Evolutionary conservation across 2,113 vertebrate genomes (phyloP).

Genomic region (Phyllostomus discolor): DNA sequence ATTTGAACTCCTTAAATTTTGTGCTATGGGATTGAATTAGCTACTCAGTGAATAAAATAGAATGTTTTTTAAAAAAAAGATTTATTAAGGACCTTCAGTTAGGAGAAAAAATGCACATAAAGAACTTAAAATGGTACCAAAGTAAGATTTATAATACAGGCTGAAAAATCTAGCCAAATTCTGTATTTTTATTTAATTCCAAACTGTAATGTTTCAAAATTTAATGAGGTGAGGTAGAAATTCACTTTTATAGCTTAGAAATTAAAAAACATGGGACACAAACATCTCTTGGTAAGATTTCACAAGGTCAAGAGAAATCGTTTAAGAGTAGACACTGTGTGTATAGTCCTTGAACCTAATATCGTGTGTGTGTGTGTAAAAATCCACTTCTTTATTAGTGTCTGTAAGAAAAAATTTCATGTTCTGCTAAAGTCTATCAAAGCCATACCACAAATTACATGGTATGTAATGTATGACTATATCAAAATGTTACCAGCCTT

Average conservation of each 20-base stretch:
- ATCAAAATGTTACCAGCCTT: neutral
- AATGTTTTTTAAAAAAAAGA: neutral
- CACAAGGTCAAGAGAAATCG: neutral
- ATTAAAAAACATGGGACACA: conserved; percentile 3
- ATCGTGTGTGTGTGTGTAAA: neutral
- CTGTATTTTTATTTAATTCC: conserved; percentile 45
- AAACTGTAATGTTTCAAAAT: conserved; percentile 25
- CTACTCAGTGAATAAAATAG: neutral
- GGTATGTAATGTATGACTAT: neutral
- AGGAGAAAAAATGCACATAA: neutral
- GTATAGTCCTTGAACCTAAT: neutral
- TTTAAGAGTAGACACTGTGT: neutral
- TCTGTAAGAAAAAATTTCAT: neutral
- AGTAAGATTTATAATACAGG: conserved; percentile 34
- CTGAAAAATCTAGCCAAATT: conserved; percentile 28
- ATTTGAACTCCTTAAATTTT: neutral
- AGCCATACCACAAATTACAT: neutral
- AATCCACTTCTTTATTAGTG: neutral
- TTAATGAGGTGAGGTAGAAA: conserved; percentile 41
- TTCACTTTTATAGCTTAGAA: conserved; percentile 3
- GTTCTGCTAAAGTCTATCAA: neutral
- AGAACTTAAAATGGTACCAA: neutral
- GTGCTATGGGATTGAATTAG: neutral
- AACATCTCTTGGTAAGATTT: neutral
- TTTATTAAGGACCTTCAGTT: conserved; percentile 6